phyloP scores from a whole-genome alignment of 2,113 vertebrate genomes.

The Eurypyga helias region DNA sequence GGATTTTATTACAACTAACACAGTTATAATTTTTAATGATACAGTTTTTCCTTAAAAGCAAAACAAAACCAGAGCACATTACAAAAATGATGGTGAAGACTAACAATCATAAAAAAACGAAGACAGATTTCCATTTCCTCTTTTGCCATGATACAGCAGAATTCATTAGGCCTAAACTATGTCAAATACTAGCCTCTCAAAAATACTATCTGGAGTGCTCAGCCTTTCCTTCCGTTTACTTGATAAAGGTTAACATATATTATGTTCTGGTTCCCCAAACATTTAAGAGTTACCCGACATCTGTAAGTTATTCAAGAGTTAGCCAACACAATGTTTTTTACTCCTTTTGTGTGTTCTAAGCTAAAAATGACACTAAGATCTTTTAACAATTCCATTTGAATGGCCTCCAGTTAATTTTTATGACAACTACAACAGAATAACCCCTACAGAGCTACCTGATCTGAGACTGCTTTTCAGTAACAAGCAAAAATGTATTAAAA shows the following conservation, averaged over 20 bases:
- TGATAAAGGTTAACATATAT: neutral
- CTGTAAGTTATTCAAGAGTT: neutral
- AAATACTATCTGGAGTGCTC: neutral
- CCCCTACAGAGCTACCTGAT: neutral
- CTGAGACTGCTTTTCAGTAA: neutral
- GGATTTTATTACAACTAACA: neutral
- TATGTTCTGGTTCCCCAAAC: neutral
- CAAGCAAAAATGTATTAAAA: neutral
- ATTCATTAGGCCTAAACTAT: neutral
- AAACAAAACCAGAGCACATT: neutral
- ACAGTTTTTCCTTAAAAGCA: neutral
- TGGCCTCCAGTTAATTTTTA: neutral
- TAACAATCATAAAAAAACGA: neutral
- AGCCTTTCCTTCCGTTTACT: neutral
- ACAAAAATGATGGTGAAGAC: neutral
- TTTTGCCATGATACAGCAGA: neutral
- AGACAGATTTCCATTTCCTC: neutral
- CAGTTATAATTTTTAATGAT: neutral
- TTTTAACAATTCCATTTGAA: neutral
- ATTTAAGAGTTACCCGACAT: neutral
- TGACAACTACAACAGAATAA: neutral
- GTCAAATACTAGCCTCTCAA: neutral
- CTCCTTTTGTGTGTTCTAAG: neutral
- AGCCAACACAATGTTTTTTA: neutral
- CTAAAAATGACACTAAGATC: neutral